Evolutionary conservation across 92 coral and sea anemone species (phyloP).

Genomic region (Porites lobata): DNA sequence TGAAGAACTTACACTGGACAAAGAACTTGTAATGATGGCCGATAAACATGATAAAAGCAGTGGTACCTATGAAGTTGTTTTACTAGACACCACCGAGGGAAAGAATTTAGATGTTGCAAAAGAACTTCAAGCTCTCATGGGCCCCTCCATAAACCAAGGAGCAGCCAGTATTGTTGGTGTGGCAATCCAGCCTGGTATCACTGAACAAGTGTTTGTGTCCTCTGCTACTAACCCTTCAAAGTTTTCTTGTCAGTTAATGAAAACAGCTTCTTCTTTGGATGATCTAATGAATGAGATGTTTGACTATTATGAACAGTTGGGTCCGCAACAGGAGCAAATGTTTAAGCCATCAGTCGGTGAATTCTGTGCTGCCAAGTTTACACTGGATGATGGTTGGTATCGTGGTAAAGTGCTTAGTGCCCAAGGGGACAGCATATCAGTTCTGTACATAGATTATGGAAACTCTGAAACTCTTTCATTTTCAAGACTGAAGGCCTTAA

Average conservation of each 20-base stretch:
- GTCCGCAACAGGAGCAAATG: constrained; percentile 73
- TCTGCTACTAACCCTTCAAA: constrained; percentile 62
- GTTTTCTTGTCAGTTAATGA: constrained; percentile 81
- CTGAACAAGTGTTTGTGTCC: constrained; percentile 76
- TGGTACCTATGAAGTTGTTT: constrained; percentile 63
- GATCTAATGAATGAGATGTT: constrained; percentile 78
- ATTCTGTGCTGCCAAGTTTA: constrained; percentile 84
- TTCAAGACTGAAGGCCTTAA: constrained; percentile 71
- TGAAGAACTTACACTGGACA: constrained; percentile 78
- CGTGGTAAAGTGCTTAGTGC: constrained; percentile 82
- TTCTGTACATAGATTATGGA: constrained; percentile 88
- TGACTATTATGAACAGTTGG: constrained; percentile 68
- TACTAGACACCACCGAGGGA: constrained; percentile 83
- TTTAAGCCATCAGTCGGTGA: constrained; percentile 71
- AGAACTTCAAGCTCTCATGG: constrained; percentile 31
- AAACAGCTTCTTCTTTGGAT: constrained; percentile 71
- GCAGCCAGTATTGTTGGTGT: constrained; percentile 15
- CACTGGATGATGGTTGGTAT: constrained; percentile 94
- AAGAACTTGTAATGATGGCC: constrained; percentile 90
- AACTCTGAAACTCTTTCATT: constrained; percentile 85
- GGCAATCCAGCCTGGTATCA: constrained; percentile 59
- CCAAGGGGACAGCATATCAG: constrained; percentile 62
- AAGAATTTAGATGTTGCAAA: constrained; percentile 70
- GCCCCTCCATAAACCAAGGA: constrained; percentile 30
- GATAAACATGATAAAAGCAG: constrained; percentile 69